Base-by-base conservation (phyloP, 2,797 vertebrate species). In the Sebastes miniatus region DNA sequence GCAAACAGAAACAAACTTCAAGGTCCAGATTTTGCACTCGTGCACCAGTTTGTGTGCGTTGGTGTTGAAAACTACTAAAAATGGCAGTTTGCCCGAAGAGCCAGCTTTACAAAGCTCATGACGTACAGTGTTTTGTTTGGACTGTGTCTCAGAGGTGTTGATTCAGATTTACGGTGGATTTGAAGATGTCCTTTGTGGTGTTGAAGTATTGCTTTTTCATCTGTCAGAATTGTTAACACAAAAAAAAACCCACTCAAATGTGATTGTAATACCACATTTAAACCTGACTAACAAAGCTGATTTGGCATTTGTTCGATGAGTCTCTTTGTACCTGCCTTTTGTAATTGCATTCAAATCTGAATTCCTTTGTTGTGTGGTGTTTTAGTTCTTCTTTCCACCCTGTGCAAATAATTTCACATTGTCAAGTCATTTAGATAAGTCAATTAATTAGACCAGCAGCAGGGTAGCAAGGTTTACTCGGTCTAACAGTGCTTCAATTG, bases 91-190 rank as follows among this genome's bases (percentile, higher is more conserved):
- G 69, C 64, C 73, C 7, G 0, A 59, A 54, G 34, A 29, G 56
- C 56, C 66, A 56, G 25, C 14, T 24, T 74, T 52, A 54, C 63
- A 75, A 77, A 63, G 71, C 29, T 61, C 6, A 56, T 63, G 76
- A 69, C 7, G 1, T 66, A 43, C 68, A 54, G 4, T 64, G 13
- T 78, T 20, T 39, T 73, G 61, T 77, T 74, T 61, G 20, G n/a
- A 73, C 56, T 67, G 18, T 81, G 29, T 74, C 52, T 80, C 69
- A 47, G 52, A 65, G n/a, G 66, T 58, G 43, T 74, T 43, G 32
- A 64, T 83, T 80, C 18, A 54, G 24, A 80, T 77, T 50, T 52
- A 0, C 59, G 3, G 27, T 54, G 31, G 52, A 43, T 86, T 57
- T 74, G 18, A 84, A 66, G 13, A 20, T 22, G 20, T 54, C 31